A percentile compares a stretch with the other conserved stretches of the same genome.
Conservation (phyloP, 2,797 vertebrate genomes). For the Rallus crepitans region DNA sequence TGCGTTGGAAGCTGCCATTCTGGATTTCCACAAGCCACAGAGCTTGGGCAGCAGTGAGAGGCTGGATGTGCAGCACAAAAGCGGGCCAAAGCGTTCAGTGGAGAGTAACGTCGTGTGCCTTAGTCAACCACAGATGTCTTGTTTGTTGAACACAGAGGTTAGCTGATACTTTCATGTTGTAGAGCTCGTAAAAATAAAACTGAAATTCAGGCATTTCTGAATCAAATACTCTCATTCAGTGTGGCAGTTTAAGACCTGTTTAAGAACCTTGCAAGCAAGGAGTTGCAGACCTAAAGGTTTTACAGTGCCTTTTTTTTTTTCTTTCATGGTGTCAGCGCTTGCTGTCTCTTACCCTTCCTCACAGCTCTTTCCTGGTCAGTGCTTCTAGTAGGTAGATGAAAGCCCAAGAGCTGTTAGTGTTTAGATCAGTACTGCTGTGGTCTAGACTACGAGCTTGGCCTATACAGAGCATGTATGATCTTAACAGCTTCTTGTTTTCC, state of each 20-base stretch:
- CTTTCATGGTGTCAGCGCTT: not conserved
- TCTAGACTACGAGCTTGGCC: not conserved
- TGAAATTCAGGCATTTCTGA: not conserved
- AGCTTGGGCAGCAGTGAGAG: conserved; percentile 10
- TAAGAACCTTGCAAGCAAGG: not conserved
- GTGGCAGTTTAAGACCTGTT: not conserved
- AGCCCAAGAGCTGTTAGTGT: not conserved
- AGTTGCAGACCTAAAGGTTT: not conserved
- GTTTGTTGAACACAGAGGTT: conserved; percentile 11
- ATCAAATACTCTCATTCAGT: not conserved
- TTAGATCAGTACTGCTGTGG: not conserved
- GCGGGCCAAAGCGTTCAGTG: not conserved
- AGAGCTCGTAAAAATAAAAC: not conserved
- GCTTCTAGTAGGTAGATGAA: not conserved
- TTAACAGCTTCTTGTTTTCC: not conserved
- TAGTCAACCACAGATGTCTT: not conserved
- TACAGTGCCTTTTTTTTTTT: not conserved
- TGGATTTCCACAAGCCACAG: conserved; percentile 86
- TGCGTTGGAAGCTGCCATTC: conserved; percentile 83
- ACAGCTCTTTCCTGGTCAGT: not conserved
- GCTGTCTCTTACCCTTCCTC: not conserved
- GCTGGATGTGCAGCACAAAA: conserved; percentile 15
- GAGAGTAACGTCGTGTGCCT: not conserved
- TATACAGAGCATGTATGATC: not conserved
- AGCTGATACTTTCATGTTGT: not conserved